Base-by-base conservation (phyloP, 2,113 vertebrate genomes). In the Spilogale gracilis region DNA sequence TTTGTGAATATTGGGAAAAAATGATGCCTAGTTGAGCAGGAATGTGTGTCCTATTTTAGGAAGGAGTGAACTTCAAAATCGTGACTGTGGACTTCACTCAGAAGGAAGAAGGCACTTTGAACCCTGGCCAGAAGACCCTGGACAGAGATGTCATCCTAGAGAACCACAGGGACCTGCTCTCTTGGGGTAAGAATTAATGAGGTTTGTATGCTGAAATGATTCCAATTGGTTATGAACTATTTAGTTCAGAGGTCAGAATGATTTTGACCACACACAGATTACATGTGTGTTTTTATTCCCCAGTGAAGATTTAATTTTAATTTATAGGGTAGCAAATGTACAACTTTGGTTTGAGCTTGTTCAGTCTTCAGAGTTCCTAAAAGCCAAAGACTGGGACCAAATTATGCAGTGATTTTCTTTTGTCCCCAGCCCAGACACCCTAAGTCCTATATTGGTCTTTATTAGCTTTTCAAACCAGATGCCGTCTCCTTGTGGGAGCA, bases 31-130 rank as follows among this genome's bases (percentile, higher is more conserved):
- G 14, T 50, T 97, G 54, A 97, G 45, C 81, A 89, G 73, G 58
- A 94, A 60, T 95, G 30, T 94, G n/a, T 97, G 71, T 97, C n/a
- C 60, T 96, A 6, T 97, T 97, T 85, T 82, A 98, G 98, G 96
- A 96, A 86, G 95, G 73, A 23, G 18, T 65, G 43, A 96, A 93
- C 89, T 95, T 98, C 65, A 94, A 89, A 88, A 79, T 95, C 93
- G 91, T 95, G 54, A 96, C 98, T 65, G 89, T 97, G 89, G 98
- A 96, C 94, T 97, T 96, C 54, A 96, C 89, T 78, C 85, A 91
- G 73, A 86, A 97, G 58, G 97, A 95, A 67, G 85, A 93, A 45
- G 25, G 11, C n/a, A 82, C 78, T 52, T 95, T 95, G 89, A 89
- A 50, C 30, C 58, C 73, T 91, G 38, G 60, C 69, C 81, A 78